These are phyloP conservation scores for Iguana delicatissima DNA, from an alignment of 2,797 vertebrate genomes.

Conservation along the genomic window DNA sequence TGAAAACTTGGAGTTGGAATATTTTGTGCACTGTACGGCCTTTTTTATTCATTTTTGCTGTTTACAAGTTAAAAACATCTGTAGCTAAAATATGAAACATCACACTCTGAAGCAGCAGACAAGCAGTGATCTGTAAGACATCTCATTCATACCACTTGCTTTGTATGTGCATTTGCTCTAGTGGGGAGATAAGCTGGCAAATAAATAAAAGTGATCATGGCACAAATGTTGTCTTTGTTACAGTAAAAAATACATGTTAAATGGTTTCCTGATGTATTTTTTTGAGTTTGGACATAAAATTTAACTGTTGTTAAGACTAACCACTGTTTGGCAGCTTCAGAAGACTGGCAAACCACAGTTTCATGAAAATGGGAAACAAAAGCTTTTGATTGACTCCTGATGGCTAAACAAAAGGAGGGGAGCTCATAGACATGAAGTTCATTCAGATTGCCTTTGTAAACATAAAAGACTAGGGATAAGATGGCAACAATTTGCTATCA, in stretches of 20 bases:
- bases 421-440: not conserved
- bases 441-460: not conserved
- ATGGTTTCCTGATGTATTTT: slow-evolving; percentile 13
- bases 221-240: slow-evolving; percentile 22
- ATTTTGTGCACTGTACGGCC: slow-evolving; percentile 51
- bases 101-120: slow-evolving; percentile 47
- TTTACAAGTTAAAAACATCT: slow-evolving; percentile 63
- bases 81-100: slow-evolving; percentile 51
- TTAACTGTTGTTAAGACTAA: not conserved
- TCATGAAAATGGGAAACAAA: not conserved
- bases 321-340: not conserved
- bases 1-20: slow-evolving; percentile 66
- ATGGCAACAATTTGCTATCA: not conserved
- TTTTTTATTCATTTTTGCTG: slow-evolving; percentile 62
- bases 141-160: slow-evolving; percentile 27
- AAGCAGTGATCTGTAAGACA: slow-evolving; percentile 38
- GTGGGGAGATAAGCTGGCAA: slow-evolving; percentile 31
- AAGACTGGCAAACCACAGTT: not conserved
- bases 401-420: not conserved
- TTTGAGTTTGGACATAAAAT: not conserved
- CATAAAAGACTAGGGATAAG: slow-evolving; percentile 15
- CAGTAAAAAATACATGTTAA: slow-evolving; percentile 41
- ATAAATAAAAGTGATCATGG: slow-evolving; percentile 49
- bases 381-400: not conserved
- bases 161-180: slow-evolving; percentile 33